Evolutionary conservation across 2,113 vertebrate species (phyloP).

Genomic region (Pseudopodoces humilis): DNA sequence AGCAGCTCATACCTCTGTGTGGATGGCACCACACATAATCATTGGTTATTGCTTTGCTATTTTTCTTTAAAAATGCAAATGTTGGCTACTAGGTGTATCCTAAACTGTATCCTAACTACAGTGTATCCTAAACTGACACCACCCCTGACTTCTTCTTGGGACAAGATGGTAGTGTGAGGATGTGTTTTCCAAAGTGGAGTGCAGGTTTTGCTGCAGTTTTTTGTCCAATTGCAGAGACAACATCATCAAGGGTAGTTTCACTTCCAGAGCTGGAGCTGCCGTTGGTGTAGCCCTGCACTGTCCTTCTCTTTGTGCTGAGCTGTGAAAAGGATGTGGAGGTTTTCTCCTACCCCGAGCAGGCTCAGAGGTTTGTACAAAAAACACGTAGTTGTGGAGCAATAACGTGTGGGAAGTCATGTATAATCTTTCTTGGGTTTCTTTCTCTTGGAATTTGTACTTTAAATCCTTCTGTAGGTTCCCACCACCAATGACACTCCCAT

Average conservation of each 20-base stretch:
- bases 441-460: not conserved
- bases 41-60: not conserved
- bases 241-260: not conserved
- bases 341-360: not conserved
- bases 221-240: not conserved
- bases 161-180: accelerated
- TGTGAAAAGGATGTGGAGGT: not conserved
- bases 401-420: accelerated
- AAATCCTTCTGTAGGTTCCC: not conserved
- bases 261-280: not conserved
- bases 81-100: not conserved
- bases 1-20: not conserved
- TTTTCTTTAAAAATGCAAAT: not conserved
- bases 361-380: not conserved
- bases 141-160: not conserved
- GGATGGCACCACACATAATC: not conserved
- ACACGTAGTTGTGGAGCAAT: not conserved
- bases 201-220: not conserved
- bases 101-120: not conserved
- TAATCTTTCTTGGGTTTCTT: not conserved
- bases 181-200: not conserved
- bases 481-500: accelerated
- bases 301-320: not conserved
- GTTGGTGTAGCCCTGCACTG: not conserved
- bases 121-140: not conserved